Base-by-base conservation (phyloP, 2,113 vertebrate genomes). In the Trogon melanurus region DNA sequence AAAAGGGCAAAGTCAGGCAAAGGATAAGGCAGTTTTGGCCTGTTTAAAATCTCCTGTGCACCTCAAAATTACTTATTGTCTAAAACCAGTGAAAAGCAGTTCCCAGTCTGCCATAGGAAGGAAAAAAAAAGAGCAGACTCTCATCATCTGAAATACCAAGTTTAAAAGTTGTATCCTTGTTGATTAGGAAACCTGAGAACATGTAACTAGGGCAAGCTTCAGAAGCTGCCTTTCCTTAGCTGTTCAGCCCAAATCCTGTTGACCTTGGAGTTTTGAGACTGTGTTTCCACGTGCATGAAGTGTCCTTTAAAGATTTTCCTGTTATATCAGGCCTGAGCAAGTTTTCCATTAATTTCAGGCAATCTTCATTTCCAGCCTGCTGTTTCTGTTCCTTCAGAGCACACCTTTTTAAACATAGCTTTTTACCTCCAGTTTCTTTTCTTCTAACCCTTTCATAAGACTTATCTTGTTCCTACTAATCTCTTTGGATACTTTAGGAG, bases 1-100 rank as follows among this genome's bases (percentile, higher is more conserved):
- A 81, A 93, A 80, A 91, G 41, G 51, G 15, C 10, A 27, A 91
- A 91, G 57, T 91, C 76, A 48, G 67, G 56, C 16, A 51, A 78
- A 73, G 29, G 62, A 61, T 91, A 65, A 93, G 85, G 20, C 36
- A 80, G 45, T 48, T 38, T 36, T 9, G 2, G 34, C 41, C 71
- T 93, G 56, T 86, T 91, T 92, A 92, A 96, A 93, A 73, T 47
- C 9, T 93, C 25, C 62, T 72, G 41, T 75, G 62, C 54, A 61
- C n/a, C 58, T 95, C 76, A 73, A 72, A 93, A 92, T 74, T 85
- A 50, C 80, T 72, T 72, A 15, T 19, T 48, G 8, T 41, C 51
- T 93, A 20, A 72, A 87, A 73, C 9, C 54, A 75, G 30, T 34
- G 50, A 94, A 56, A 3, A 87, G 27, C 32, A 75, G 53, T 79